Percentiles rank a stretch among this genome's conserved stretches.
Evolutionary conservation across 1,140 invertebrate genomes (phyloP).

Genomic region (Plectrocnemia conspersa): DNA sequence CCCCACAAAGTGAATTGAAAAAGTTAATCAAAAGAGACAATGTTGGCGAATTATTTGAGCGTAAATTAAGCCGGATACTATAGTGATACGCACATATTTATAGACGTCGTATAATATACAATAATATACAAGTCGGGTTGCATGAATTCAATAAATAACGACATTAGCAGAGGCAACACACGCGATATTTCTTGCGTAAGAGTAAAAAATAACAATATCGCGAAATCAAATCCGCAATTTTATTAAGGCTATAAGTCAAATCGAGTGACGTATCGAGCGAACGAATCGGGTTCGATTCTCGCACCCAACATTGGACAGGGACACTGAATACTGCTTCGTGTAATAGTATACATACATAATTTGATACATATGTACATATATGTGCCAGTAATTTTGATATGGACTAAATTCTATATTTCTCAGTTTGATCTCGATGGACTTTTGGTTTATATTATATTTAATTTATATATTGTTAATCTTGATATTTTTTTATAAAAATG

Average conservation of each 20-base stretch:
- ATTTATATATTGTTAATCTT: no score
- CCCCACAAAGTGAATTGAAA: neutral
- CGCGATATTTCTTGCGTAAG: no score
- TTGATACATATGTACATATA: neutral
- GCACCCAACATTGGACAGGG: neutral
- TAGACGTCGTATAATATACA: no score
- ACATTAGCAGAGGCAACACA: no score
- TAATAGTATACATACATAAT: neutral
- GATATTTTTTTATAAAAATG: no score
- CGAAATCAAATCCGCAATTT: constrained; percentile 23
- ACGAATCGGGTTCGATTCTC: constrained; percentile 10
- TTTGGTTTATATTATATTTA: no score
- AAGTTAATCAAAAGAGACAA: constrained; percentile 3
- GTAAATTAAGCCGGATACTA: constrained; percentile 9
- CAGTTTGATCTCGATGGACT: no score
- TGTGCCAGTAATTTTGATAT: neutral
- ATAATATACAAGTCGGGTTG: no score
- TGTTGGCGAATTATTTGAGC: constrained; percentile 9
- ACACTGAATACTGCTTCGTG: neutral
- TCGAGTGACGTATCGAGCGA: constrained; percentile 16
- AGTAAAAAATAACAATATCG: constrained; percentile 19
- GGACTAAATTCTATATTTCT: no score
- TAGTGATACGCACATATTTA: no score
- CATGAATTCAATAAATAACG: no score
- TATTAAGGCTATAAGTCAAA: constrained; percentile 26